Evolutionary conservation across 1,140 invertebrate genomes (phyloP).

Genomic region (Aphelenchoides avenae): DNA sequence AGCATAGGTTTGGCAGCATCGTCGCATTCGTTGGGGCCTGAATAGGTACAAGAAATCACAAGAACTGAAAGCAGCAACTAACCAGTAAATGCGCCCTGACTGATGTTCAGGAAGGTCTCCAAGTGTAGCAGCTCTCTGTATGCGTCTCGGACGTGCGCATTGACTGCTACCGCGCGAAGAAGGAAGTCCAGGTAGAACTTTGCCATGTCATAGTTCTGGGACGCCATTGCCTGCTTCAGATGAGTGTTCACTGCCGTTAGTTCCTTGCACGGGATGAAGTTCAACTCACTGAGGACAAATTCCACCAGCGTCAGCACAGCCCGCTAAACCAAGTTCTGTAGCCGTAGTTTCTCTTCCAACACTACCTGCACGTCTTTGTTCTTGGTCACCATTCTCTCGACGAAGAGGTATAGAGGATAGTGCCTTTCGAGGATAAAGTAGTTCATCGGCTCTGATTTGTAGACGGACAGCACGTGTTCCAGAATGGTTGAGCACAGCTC

Average conservation of each 20-base stretch:
- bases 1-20: conserved; percentile 1
- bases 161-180: conserved; percentile 67
- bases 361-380: conserved; percentile 77
- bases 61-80: not conserved
- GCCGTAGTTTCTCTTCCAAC: conserved; percentile 4
- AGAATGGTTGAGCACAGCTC: conserved; percentile 76
- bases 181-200: conserved; percentile 67
- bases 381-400: conserved; percentile 87
- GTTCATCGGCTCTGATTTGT: conserved; percentile 94
- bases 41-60: not conserved
- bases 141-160: conserved; percentile 90
- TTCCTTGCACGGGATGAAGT: conserved; percentile 98
- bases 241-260: conserved; percentile 88
- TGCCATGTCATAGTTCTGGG: conserved; percentile 27
- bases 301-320: conserved; percentile 89
- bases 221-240: conserved; percentile 71
- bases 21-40: not conserved
- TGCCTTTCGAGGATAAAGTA: conserved; percentile 96
- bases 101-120: conserved; percentile 72
- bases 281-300: conserved; percentile 91
- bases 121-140: conserved; percentile 93
- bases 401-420: conserved; percentile 88
- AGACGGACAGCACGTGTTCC: conserved; percentile 90
- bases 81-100: conserved; percentile 39
- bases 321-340: conserved; percentile 6